Evolutionary conservation across 2,888 invertebrate genomes (phyloP).

Genomic region (Oxycera nigricornis): DNA sequence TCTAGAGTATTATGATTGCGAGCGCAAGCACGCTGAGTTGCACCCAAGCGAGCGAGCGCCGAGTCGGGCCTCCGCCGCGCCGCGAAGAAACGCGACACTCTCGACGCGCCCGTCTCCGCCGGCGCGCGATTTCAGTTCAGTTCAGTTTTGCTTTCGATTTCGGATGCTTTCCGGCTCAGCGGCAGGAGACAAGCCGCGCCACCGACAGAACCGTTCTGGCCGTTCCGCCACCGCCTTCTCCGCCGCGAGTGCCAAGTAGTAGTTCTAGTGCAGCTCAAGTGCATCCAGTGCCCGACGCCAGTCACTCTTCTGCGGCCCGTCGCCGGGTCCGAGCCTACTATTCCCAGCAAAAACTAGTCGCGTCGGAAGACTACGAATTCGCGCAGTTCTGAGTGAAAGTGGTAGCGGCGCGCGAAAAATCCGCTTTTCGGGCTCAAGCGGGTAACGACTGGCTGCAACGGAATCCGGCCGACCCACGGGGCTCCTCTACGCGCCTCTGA

Average conservation of each 20-base stretch:
- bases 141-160: slow-evolving; percentile 2
- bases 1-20: not conserved
- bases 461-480: not conserved
- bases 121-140: not conserved
- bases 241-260: slow-evolving; percentile 24
- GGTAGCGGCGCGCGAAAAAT: not conserved
- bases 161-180: not conserved
- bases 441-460: not conserved
- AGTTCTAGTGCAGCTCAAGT: slow-evolving; percentile 13
- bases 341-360: not conserved
- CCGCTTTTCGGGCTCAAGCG: not conserved
- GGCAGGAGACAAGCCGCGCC: not conserved
- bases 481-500: not conserved
- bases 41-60: not conserved
- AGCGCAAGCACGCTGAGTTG: not conserved
- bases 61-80: not conserved
- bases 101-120: not conserved
- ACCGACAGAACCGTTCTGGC: slow-evolving; percentile 28
- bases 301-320: not conserved
- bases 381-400: slow-evolving; percentile 9
- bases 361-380: not conserved
- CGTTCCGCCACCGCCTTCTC: not conserved
- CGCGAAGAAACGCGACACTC: not conserved
- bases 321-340: not conserved
- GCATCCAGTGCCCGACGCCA: slow-evolving; percentile 16